phyloP scores from a whole-genome alignment of 2,113 vertebrate genomes.

The Sciurus niger region DNA sequence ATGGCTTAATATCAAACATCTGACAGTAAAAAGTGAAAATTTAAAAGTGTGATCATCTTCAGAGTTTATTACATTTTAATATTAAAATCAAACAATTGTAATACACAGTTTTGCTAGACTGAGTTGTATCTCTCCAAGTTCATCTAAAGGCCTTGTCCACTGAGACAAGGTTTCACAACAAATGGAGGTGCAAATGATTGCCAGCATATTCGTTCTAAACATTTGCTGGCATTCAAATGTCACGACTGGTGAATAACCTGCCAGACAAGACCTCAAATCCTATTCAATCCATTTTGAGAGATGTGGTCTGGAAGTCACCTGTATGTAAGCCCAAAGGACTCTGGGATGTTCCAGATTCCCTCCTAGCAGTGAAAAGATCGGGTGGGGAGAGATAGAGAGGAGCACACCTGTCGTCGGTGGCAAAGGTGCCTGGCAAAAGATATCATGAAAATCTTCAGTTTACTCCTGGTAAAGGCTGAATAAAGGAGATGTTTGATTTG shows the following conservation, averaged over 20 bases:
- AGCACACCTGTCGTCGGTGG: neutral
- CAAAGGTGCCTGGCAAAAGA: neutral
- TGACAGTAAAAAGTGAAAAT: neutral
- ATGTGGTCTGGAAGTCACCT: neutral
- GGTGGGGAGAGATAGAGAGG: neutral
- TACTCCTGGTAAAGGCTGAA: neutral
- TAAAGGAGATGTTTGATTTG: conserved; percentile 8
- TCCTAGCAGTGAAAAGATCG: neutral
- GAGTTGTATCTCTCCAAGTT: neutral
- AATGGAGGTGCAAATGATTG: neutral
- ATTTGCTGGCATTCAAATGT: neutral
- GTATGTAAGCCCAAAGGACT: neutral
- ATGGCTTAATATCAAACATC: neutral
- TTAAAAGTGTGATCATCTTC: neutral
- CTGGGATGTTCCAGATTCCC: neutral
- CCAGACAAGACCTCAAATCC: neutral
- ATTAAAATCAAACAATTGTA: neutral
- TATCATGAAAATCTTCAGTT: neutral
- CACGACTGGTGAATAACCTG: neutral
- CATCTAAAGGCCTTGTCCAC: neutral
- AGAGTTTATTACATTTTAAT: neutral
- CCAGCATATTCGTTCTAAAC: neutral
- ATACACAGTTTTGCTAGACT: neutral
- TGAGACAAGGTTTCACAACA: neutral
- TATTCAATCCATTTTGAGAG: neutral